These are phyloP conservation scores for Ranitomeya imitator DNA, from an alignment of 2,113 vertebrate genomes.

Conservation along the genomic window DNA sequence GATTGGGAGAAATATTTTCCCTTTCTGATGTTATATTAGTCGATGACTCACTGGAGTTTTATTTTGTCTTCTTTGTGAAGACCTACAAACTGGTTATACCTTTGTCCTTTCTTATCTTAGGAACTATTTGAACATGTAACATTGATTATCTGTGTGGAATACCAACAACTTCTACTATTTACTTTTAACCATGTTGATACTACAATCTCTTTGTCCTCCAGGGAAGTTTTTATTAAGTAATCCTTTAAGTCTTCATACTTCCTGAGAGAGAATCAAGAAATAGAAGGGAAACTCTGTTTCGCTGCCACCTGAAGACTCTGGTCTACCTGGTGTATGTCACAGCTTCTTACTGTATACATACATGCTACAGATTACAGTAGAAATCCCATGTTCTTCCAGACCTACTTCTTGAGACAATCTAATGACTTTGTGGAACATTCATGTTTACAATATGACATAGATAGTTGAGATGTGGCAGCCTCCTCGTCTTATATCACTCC, in stretches of 20 bases:
- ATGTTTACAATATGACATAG: conserved; percentile 41
- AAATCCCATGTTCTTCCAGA: conserved; percentile 6
- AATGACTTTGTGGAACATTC: not conserved
- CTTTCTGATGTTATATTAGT: not conserved
- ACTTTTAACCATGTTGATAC: not conserved
- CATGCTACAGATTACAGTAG: not conserved
- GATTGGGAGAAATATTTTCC: not conserved
- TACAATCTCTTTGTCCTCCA: conserved; percentile 18
- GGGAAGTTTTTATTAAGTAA: not conserved
- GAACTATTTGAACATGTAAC: conserved; percentile 5
- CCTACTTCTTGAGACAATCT: not conserved
- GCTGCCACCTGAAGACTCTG: not conserved
- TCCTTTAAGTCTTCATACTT: not conserved
- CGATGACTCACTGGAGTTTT: not conserved
- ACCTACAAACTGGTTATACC: not conserved
- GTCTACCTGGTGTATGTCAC: conserved; percentile 7
- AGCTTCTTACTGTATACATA: not conserved
- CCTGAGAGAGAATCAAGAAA: not conserved
- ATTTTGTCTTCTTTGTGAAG: not conserved
- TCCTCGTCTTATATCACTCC: conserved; percentile 47
- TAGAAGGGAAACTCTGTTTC: not conserved
- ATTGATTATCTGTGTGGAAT: not conserved
- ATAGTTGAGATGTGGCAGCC: conserved; percentile 52
- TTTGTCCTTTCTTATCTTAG: not conserved
- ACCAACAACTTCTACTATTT: not conserved